A percentile compares a stretch with the other conserved stretches of the same genome.
These are phyloP conservation scores for Isoperla grammatica DNA, from an alignment of 2,888 invertebrate species.

Conservation along the genomic window DNA sequence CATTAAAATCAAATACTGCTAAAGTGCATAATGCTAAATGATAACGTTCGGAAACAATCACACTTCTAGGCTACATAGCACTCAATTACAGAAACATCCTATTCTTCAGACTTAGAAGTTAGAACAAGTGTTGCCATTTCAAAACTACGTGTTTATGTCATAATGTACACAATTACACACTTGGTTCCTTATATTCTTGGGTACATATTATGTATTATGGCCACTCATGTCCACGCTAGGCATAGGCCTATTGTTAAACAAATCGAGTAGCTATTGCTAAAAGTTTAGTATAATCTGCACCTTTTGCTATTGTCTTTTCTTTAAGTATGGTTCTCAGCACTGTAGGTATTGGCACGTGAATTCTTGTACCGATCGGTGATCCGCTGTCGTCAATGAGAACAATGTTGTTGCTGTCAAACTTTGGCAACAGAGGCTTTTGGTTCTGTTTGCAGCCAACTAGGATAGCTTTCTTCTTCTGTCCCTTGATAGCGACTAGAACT, in stretches of 20 bases:
- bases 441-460: constrained; percentile 82
- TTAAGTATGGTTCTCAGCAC: constrained; percentile 77
- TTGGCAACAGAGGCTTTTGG: constrained; percentile 75
- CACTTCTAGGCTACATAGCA: no score
- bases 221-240: no score
- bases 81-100: no score
- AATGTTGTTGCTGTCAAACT: constrained; percentile 92
- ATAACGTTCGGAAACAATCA: no score
- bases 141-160: no score
- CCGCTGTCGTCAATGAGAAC: constrained; percentile 94
- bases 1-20: no score
- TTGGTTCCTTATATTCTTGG: neutral
- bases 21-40: no score
- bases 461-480: constrained; percentile 90
- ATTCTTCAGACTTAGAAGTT: no score
- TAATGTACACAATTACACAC: constrained; percentile 19
- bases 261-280: constrained; percentile 84
- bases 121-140: no score
- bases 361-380: constrained; percentile 89
- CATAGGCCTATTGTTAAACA: constrained; percentile 58
- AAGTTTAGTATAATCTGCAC: constrained; percentile 88
- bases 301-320: constrained; percentile 71
- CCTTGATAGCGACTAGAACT: constrained; percentile 89
- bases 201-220: neutral
- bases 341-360: constrained; percentile 92